These are phyloP conservation scores for Synaphobranchus kaupii DNA, from an alignment of 2,797 vertebrate genomes.

Conservation along the genomic window DNA sequence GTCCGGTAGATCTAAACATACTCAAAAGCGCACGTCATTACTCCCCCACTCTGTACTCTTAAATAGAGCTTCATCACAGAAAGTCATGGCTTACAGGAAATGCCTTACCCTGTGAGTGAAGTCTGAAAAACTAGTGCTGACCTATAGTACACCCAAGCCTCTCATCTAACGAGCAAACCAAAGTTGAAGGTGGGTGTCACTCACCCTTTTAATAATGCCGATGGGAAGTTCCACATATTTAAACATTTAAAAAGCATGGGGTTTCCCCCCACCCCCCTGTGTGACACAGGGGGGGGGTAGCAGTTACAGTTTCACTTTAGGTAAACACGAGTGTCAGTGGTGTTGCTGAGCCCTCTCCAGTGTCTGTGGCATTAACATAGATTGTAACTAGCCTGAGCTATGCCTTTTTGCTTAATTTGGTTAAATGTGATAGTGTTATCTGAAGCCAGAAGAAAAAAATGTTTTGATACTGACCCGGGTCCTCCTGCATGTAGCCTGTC, in stretches of 20 bases:
- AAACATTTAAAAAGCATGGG: background rate
- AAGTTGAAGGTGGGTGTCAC: background rate
- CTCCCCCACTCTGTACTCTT: background rate
- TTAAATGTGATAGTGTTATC: background rate
- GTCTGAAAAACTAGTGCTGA: background rate
- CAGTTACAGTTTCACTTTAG: background rate
- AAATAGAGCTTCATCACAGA: background rate
- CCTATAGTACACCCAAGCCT: background rate
- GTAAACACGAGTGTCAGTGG: background rate
- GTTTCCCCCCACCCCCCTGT: background rate
- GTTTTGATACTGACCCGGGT: conserved; percentile 21
- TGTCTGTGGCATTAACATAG: background rate
- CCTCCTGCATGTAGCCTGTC: background rate
- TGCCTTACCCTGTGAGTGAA: background rate
- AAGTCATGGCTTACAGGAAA: background rate
- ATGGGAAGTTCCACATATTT: background rate
- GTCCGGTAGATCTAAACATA: background rate
- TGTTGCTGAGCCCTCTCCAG: background rate
- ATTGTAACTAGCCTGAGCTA: background rate
- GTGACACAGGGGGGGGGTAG: background rate
- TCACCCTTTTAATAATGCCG: background rate
- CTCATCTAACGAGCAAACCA: background rate
- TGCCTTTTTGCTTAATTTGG: background rate
- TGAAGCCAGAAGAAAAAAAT: conserved; percentile 10
- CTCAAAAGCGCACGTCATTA: background rate